Evolutionary conservation across 2,888 invertebrate genomes (phyloP), one percentile per base, ranked within the genome.

Genomic region (Stenolophus ochropezus): DNA sequence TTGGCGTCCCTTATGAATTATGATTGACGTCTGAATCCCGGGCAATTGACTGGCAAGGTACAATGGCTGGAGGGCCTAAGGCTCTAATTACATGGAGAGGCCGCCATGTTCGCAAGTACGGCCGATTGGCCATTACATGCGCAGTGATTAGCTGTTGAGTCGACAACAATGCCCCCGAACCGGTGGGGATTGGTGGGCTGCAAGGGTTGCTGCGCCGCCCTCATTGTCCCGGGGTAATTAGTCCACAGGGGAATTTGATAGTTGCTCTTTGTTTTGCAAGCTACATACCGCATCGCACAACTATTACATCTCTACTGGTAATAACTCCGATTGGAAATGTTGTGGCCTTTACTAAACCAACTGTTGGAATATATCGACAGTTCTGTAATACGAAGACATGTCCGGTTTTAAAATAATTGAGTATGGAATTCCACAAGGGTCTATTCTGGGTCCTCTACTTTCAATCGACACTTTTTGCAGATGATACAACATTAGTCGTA

Each of bases 141-240:
- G 83, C 84, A 87, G 85, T 87, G 87, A 87, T 87, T 87, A 88
- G 88, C 86, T 86, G 87, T 86, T 87, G 87, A 87, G 87, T 87
- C 27, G 65, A 69, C 42, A 49, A 23, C 78, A 69, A 69, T 69
- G 65, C 27, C 16, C 23, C 18, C 8, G 21, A 56, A 18, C 18
- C 18, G 56, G 56, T 21, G 56, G 56, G 61, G 61, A 71, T 71
- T 71, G 71, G 71, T 21, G 18, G 71, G 11, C 5, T 11, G 33
- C 33, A 14, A 71, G 5, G 14, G 33, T 18, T 33, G 8, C 20
- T 18, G 21, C 49, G n/a, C 73, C 73, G 42, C 47, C 49, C 73
- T 11, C 47, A 23, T 51, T 73, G 47, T 73, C 73, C 21, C 49
- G 8, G 6, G 33, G 49, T 73, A 73, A 73, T 73, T 73, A 73